Base-by-base conservation (phyloP, 1,140 invertebrate species). In the Drosophila tropicalis region DNA sequence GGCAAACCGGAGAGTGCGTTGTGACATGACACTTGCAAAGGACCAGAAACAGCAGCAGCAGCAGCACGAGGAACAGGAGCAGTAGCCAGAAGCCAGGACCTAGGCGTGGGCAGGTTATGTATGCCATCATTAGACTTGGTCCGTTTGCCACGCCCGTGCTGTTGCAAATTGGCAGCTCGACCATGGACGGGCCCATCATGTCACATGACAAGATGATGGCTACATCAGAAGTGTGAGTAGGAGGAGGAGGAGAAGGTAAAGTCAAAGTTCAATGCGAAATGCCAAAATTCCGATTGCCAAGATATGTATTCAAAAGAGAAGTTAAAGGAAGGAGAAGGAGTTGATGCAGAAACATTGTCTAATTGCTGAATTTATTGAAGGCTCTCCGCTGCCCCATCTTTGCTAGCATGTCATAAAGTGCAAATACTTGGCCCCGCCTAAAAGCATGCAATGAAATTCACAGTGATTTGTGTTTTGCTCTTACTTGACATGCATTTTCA, bases 111-210 rank as follows among this genome's bases (percentile, higher is more conserved):
- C 82, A 78, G 77, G 83, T 84, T 89, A 89, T 87, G 76, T 87
- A 89, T 89, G 79, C 84, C 79, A 83, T 87, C 83, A 87, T 87
- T 87, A 87, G 83, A 89, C 79, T 72, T 89, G 83, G 79, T 89
- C 76, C 84, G 84, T 89, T 89, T 79, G 84, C 84, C 83, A 89
- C 83, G 80, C 83, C 83, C 84, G 79, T 82, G 62, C 79, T 70
- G 79, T 81, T 82, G 79, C 83, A 83, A 87, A 87, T 89, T 87
- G 84, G 83, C 83, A 87, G 84, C 84, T 70, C 67, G 65, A 71
- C 81, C 81, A 69, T 79, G 79, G 83, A 81, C 76, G 74, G 76
- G 32, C 44, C 60, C 83, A 83, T 77, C 73, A 77, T 89, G 83
- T 86, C 79, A 72, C 79, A 80, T 86, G 76, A 82, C 75, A 82